Evolutionary conservation across 2,888 invertebrate genomes (phyloP).

Genomic region (Tigriopus californicus): DNA sequence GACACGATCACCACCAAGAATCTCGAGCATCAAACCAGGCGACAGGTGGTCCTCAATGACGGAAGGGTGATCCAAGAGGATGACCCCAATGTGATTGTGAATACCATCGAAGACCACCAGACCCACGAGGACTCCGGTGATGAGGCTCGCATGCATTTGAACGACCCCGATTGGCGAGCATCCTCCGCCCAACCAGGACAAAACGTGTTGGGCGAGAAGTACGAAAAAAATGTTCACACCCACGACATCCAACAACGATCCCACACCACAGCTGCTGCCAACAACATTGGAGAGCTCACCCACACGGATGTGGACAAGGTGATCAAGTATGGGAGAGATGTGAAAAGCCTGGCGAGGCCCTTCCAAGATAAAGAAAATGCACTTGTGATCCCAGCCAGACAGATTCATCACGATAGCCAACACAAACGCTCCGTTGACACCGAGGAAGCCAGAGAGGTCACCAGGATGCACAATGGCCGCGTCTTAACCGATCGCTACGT

Average conservation of each 20-base stretch:
- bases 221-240: neutral
- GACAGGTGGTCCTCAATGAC: constrained; percentile 66
- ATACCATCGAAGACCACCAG: constrained; percentile 18
- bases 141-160: neutral
- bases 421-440: neutral
- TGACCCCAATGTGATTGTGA: constrained; percentile 38
- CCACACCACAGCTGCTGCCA: neutral
- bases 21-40: constrained; percentile 72
- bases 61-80: constrained; percentile 73
- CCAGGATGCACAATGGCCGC: neutral
- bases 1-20: constrained; percentile 74
- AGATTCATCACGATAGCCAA: neutral
- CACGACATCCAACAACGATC: neutral
- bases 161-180: no score
- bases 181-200: neutral
- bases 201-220: neutral
- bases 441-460: constrained; percentile 5
- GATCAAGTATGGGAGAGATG: neutral
- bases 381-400: neutral
- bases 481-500: neutral
- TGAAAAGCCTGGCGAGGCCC: neutral
- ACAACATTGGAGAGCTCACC: constrained; percentile 11
- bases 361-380: neutral
- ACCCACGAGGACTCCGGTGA: neutral
- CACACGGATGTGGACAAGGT: constrained; percentile 1